Base-by-base conservation (phyloP, 2,888 invertebrate genomes). In the Blera fallax region DNA sequence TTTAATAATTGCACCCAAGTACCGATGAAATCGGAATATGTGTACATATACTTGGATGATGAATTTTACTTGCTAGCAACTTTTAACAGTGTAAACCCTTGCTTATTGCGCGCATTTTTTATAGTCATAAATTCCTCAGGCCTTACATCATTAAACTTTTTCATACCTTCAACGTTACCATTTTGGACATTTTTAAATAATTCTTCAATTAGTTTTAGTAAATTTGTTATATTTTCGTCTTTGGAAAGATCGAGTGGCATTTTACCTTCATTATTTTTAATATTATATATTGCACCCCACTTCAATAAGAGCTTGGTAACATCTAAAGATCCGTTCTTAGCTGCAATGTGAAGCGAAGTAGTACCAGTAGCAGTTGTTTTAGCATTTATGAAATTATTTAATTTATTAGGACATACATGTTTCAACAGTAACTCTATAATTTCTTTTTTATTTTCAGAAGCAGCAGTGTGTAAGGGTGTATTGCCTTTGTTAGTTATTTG, bases 221-320 rank as follows among this genome's bases (percentile, higher is more conserved):
- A 14, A 3, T 16, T 10, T 11, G 4, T 69, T 10, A 69, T 29
- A 56, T 29, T 11, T 3, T 24, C 14, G 6, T 58, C 29, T 3
- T n/a, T 52, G 4, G 40, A 40, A 10, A 73, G 14, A 4, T 62
- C 21, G 2, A 18, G 27, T 14, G 73, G 73, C n/a, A 14, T 43
- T 18, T 43, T 21, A 10, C 52, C 43, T 1, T 43, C 37, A 6
- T 60, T 54, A 14, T 60, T 76, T 67, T 29, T 58, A 27, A 58
- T 69, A 64, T 88, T 52, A 32, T 80, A 65, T 14, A 67, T 60
- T 21, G 80, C 88, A 56, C 87, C 88, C 43, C 76, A 43, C 37
- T 60, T 29, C 65, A 79, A 45, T 34, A 87, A 43, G 16, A 32
- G 24, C 70, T 74, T 32, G 73, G 70, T 40, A 21, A 73, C 37